Conservation (phyloP, 1,140 invertebrate genomes). For the Atopsyche davidsoni region DNA sequence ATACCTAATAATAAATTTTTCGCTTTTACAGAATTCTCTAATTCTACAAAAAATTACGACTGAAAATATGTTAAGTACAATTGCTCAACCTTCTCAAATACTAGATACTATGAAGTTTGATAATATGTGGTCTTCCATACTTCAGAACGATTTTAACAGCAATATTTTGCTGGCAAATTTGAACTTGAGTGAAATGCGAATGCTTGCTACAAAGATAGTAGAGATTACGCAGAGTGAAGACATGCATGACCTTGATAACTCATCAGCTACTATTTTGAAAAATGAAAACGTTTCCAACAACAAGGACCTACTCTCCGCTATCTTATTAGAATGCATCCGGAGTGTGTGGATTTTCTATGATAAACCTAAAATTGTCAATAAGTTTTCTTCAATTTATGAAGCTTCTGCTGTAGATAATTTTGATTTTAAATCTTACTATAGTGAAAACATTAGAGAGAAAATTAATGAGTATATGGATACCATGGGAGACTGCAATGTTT, state of each 20-base stretch:
- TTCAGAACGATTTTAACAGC: conserved; percentile 14
- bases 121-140: conserved; percentile 4
- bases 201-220: conserved; percentile 13
- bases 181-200: conserved; percentile 6
- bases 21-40: conserved; percentile 22
- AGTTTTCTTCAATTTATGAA: conserved; percentile 17
- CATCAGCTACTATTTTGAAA: conserved; percentile 7
- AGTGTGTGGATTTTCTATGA: conserved; percentile 17
- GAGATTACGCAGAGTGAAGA: conserved; percentile 6
- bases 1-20: background rate
- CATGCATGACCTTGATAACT: background rate
- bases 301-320: conserved; percentile 12
- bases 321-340: conserved; percentile 14
- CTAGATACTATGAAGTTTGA: conserved; percentile 18
- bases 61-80: background rate
- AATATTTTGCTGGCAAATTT: conserved; percentile 17
- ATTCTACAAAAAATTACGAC: conserved; percentile 22
- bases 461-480: conserved; percentile 2
- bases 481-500: conserved; percentile 14
- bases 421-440: conserved; percentile 16
- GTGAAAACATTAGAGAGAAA: conserved; percentile 4
- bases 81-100: no score
- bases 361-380: conserved; percentile 13
- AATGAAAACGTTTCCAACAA: conserved; percentile 12
- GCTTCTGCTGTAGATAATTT: conserved; percentile 17